phyloP scores from a whole-genome alignment of 2,113 vertebrate species.

The Carollia perspicillata region DNA sequence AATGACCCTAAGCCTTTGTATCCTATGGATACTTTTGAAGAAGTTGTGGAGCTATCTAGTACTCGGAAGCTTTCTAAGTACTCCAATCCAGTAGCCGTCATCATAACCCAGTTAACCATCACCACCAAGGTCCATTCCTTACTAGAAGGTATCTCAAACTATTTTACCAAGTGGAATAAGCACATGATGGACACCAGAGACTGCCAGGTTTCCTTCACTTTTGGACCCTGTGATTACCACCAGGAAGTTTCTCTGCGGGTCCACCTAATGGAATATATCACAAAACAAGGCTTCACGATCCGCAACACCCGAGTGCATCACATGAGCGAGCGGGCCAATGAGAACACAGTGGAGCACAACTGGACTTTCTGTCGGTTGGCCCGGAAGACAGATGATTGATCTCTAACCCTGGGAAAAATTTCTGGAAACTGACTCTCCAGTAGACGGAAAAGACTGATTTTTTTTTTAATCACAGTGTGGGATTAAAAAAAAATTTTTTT shows the following conservation, averaged over 20 bases:
- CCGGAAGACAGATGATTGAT: constrained; percentile 96
- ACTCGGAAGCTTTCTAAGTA: constrained; percentile 98
- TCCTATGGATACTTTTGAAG: constrained; percentile 95
- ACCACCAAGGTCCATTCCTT: constrained; percentile 96
- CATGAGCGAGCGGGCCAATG: constrained; percentile 98
- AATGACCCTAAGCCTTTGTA: constrained; percentile 96
- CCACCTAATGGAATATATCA: constrained; percentile 98
- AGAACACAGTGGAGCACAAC: constrained; percentile 99
- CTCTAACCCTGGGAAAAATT: constrained; percentile 17
- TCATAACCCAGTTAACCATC: constrained; percentile 97
- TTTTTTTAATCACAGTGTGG: constrained; percentile 61
- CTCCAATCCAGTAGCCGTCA: constrained; percentile 97
- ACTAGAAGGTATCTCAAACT: constrained; percentile 95
- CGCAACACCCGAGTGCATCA: constrained; percentile 97
- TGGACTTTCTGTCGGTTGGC: constrained; percentile 98
- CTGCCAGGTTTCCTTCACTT: constrained; percentile 98
- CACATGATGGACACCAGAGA: constrained; percentile 99
- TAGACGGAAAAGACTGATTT: constrained; percentile 62
- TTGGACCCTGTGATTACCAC: constrained; percentile 98
- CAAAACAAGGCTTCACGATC: constrained; percentile 97
- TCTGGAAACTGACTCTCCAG: constrained; percentile 33
- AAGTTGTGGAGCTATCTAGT: constrained; percentile 97
- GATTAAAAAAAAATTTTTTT: not conserved
- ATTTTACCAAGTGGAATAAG: constrained; percentile 99
- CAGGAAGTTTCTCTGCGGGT: constrained; percentile 97